Evolutionary conservation across 1,140 invertebrate species (phyloP).

Genomic region (Andricus grossulariae): DNA sequence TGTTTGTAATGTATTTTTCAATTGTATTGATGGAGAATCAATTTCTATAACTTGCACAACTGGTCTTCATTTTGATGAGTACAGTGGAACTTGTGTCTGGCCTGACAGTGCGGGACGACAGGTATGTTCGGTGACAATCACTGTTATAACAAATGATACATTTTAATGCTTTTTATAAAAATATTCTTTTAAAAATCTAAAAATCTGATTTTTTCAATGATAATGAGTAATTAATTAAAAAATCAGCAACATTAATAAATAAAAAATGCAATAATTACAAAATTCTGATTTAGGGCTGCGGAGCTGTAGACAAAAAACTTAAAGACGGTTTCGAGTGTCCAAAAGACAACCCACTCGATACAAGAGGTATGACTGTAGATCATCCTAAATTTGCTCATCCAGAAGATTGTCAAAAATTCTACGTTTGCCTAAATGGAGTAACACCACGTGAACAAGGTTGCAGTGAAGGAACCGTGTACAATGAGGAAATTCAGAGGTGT

Average conservation of each 20-base stretch:
- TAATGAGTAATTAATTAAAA: too few relatives aligned
- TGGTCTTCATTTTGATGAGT: constrained; percentile 92
- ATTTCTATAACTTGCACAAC: constrained; percentile 88
- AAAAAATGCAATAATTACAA: constrained; percentile 22
- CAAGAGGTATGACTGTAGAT: constrained; percentile 84
- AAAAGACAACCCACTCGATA: constrained; percentile 80
- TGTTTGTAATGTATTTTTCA: constrained; percentile 91
- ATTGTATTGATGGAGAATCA: constrained; percentile 90
- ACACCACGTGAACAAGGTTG: constrained; percentile 91
- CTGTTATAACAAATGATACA: constrained; percentile 34
- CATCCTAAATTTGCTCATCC: constrained; percentile 93
- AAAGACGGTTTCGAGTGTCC: constrained; percentile 91
- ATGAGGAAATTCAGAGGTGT: constrained; percentile 87
- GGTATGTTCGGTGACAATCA: constrained; percentile 67
- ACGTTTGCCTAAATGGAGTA: constrained; percentile 90
- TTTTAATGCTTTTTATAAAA: constrained; percentile 27
- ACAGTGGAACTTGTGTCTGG: constrained; percentile 91
- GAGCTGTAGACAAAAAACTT: constrained; percentile 78
- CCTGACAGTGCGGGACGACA: constrained; percentile 86
- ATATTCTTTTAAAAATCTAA: too few relatives aligned
- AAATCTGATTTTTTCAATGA: too few relatives aligned
- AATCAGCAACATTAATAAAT: constrained; percentile 13
- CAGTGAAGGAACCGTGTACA: constrained; percentile 90
- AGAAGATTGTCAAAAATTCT: constrained; percentile 91
- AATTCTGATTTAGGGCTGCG: constrained; percentile 64